phyloP scores from a whole-genome alignment of 2,113 vertebrate genomes.

The Salminus brasiliensis region DNA sequence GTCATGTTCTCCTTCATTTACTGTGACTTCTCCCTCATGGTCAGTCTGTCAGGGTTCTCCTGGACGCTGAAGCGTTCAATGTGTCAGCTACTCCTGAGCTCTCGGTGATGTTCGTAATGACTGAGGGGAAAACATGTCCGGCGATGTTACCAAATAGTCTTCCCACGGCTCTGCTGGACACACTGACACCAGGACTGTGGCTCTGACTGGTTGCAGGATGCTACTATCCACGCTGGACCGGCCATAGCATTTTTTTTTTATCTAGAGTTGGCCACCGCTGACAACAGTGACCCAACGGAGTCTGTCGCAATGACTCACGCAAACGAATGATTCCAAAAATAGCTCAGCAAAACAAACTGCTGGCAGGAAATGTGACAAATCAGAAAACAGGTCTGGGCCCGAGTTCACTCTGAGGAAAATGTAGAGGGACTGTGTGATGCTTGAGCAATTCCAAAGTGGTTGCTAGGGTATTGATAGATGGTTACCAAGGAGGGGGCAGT shows the following conservation, averaged over 20 bases:
- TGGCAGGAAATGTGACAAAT: no score
- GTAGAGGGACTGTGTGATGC: no score
- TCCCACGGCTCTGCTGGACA: background rate
- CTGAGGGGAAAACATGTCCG: slow-evolving; percentile 6
- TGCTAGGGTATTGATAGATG: no score
- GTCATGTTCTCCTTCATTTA: background rate
- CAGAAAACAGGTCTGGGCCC: no score
- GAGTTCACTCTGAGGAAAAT: no score
- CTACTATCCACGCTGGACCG: background rate
- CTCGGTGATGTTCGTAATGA: background rate
- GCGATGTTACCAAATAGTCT: background rate
- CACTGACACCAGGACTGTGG: background rate
- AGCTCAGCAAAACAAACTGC: no score
- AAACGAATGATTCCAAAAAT: background rate
- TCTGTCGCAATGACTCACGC: background rate
- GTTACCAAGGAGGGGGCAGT: no score
- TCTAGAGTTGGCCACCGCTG: background rate
- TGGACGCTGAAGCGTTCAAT: background rate
- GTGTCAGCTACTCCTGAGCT: background rate
- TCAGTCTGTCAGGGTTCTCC: background rate
- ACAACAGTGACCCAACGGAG: background rate
- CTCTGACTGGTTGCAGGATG: background rate
- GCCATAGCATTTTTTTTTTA: background rate
- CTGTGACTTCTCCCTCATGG: no score
- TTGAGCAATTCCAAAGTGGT: no score